phyloP scores from a whole-genome alignment of 2,888 invertebrate genomes.

The Frankliniella intonsa region DNA sequence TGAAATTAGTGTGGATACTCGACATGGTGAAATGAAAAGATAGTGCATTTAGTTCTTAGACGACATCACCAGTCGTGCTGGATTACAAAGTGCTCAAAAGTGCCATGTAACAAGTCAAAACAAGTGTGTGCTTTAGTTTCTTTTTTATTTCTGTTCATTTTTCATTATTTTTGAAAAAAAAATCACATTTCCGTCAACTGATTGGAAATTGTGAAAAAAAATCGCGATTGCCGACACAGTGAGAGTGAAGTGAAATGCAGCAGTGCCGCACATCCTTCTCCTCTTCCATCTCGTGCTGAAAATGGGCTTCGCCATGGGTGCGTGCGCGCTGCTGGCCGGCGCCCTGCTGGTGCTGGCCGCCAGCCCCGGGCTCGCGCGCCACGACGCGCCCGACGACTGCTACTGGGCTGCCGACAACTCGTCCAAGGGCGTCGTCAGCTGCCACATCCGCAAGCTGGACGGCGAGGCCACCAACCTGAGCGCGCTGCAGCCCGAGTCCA shows the following conservation, averaged over 20 bases:
- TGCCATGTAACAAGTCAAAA: not conserved
- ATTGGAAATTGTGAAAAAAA: not conserved
- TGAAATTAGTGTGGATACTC: not conserved
- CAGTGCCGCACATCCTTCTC: not conserved
- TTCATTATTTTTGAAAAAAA: not conserved
- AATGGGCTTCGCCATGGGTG: slow-evolving; percentile 2
- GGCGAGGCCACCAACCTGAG: slow-evolving; percentile 63
- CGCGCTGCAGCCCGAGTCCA: slow-evolving; percentile 61
- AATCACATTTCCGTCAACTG: not conserved
- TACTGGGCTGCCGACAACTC: slow-evolving; percentile 49
- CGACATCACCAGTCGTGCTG: not conserved
- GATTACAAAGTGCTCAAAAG: slow-evolving; percentile 21
- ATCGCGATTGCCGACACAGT: not conserved
- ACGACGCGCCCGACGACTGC: slow-evolving; percentile 49
- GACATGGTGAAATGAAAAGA: slow-evolving; percentile 22
- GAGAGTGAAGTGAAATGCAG: not conserved
- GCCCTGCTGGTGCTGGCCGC: slow-evolving; percentile 35
- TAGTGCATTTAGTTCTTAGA: slow-evolving; percentile 12
- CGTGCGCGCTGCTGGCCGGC: slow-evolving; percentile 29
- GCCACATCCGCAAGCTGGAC: slow-evolving; percentile 67
- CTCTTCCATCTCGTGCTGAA: not conserved
- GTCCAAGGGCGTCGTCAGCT: slow-evolving; percentile 54
- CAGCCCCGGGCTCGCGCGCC: slow-evolving; percentile 44
- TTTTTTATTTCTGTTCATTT: slow-evolving; percentile 4
- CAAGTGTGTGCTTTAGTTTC: slow-evolving; percentile 17